Evolutionary conservation across 1,140 invertebrate species (phyloP), one percentile per base, ranked within the genome.

Genomic region (Elymnias hypermnestra): DNA sequence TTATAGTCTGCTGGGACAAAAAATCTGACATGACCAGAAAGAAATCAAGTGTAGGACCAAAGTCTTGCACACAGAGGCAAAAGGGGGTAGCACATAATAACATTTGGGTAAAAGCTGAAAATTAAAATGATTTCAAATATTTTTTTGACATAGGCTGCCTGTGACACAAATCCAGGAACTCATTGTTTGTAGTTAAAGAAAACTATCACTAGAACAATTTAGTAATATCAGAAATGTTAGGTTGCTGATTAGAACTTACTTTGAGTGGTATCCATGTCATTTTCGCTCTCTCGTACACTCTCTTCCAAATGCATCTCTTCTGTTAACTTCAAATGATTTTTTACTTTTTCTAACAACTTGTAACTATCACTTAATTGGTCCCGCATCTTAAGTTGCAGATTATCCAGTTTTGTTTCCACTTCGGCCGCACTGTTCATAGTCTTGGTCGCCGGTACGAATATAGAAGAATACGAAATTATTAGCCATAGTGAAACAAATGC

Each of bases 331-430:
- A 83, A 53, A 35, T 65, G 63, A n/a, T 69, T 25, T 36, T 68
- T 79, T 19, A 86, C 69, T 52, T 67, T 70, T 13, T 59, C 40
- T 29, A 85, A 51, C 23, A 83, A 63, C 8, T 58, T 60, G 39
- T 70, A 75, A 36, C 73, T 83, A 21, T 75, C 70, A 31, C 52
- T 54, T 31, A 79, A 31, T 22, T 85, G 74, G 3, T 58, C 37
- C 13, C 64, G 57, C 42, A 86, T 52, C 17, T 74, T 62, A 10
- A 61, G 28, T 50, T 85, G 59, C 5, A 86, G 51, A 29, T 51
- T 54, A 1, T 65, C 44, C 39, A 86, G 53, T 46, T 60, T 70
- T 29, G 58, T 63, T 38, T 78, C 64, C 28, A 86, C 36, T 18
- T 63, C 43, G 2, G 38, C 26, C 0, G 28, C 18, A 28, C 25